Conservation (phyloP, 2,113 vertebrate genomes). For the Scytalopus superciliaris region DNA sequence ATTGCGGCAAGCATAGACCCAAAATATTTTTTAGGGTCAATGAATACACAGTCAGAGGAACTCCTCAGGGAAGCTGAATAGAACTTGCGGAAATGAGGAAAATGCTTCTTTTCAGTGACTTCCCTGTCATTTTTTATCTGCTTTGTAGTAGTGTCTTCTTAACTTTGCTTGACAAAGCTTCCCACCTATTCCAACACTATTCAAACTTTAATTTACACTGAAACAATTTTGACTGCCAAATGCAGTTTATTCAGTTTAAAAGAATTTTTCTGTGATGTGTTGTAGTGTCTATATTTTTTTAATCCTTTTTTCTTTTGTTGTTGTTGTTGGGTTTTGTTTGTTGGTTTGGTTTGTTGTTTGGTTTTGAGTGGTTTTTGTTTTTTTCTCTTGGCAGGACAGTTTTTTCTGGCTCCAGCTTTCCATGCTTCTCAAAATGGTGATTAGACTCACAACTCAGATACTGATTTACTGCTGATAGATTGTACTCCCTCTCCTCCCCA, state of each 20-base stretch:
- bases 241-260: not conserved
- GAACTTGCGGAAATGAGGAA: not conserved
- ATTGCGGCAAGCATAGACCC: not conserved
- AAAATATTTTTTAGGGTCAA: constrained; percentile 6
- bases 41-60: not conserved
- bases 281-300: not conserved
- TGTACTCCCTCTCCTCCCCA: not conserved
- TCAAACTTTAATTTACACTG: not conserved
- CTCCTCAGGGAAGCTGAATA: not conserved
- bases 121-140: not conserved
- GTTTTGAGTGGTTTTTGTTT: not conserved
- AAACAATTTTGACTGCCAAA: not conserved
- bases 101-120: not conserved
- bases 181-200: not conserved
- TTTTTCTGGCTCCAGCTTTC: not conserved
- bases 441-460: not conserved
- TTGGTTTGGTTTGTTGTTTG: too few relatives aligned
- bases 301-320: not conserved
- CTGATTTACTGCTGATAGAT: not conserved
- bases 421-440: not conserved
- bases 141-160: not conserved
- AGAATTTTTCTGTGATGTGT: not conserved
- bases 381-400: not conserved
- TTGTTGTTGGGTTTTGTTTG: too few relatives aligned
- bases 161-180: not conserved